Evolutionary conservation across 2,888 invertebrate species (phyloP).

Genomic region (Xestia sexstrigata): DNA sequence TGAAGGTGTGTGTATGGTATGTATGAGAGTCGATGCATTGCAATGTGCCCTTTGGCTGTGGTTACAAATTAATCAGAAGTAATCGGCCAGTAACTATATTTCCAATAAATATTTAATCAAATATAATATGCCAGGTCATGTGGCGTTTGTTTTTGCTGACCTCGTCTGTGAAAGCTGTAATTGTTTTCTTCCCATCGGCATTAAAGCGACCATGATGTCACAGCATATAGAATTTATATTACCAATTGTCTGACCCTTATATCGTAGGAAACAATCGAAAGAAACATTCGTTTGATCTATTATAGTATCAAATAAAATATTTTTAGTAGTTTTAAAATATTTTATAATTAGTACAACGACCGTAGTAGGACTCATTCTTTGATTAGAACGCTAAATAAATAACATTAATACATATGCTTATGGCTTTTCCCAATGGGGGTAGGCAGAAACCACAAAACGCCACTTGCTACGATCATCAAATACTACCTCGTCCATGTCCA

Average conservation of each 20-base stretch:
- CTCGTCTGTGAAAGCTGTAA: neutral
- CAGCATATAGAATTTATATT: neutral
- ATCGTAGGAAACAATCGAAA: slow-evolving; percentile 15
- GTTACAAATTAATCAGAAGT: neutral
- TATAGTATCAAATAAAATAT: neutral
- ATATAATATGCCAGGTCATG: neutral
- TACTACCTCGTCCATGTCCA: neutral
- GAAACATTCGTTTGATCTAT: slow-evolving; percentile 7
- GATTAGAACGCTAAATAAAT: neutral
- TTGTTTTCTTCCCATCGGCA: neutral
- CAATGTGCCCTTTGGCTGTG: neutral
- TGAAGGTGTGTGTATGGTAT: neutral
- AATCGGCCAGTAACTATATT: neutral
- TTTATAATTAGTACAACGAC: neutral
- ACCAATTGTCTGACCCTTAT: neutral
- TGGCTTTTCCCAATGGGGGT: neutral
- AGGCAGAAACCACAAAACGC: neutral
- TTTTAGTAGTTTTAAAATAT: slow-evolving; percentile 12
- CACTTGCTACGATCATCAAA: neutral
- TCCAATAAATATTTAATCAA: neutral
- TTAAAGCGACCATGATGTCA: neutral
- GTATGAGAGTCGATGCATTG: neutral
- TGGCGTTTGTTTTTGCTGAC: neutral
- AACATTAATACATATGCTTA: neutral
- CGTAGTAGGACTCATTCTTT: neutral